Conservation (phyloP, 2,113 vertebrate species). For the Rhabdomys dilectus region DNA sequence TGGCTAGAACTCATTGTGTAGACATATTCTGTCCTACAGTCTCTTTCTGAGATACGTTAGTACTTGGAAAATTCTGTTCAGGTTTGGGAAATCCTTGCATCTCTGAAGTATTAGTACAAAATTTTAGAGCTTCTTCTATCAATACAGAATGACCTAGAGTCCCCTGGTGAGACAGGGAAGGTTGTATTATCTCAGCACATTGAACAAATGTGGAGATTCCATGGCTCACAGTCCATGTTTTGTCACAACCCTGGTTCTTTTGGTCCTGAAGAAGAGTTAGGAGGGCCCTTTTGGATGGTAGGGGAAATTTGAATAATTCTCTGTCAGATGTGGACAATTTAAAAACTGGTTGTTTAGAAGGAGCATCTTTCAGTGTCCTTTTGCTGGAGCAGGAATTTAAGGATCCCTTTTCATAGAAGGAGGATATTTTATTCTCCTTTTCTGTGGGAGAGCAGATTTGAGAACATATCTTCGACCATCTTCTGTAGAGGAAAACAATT, state of each 20-base stretch:
- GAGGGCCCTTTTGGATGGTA: no score
- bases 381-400: no score
- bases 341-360: background rate
- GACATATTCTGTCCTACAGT: background rate
- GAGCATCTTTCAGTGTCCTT: background rate
- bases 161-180: background rate
- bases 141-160: background rate
- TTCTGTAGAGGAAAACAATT: background rate
- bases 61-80: accelerated
- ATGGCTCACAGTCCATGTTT: no score
- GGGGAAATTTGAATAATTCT: no score
- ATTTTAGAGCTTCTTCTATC: background rate
- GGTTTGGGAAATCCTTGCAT: background rate
- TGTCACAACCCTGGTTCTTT: no score
- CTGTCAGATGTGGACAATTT: no score
- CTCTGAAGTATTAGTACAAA: no score
- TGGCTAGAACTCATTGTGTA: background rate
- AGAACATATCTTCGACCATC: background rate
- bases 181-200: background rate
- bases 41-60: background rate
- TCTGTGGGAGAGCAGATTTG: background rate
- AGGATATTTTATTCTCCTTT: background rate
- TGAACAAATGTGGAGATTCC: background rate
- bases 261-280: no score
- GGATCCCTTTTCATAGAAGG: background rate